Conservation (phyloP, 1,140 invertebrate species). For the Dolichoris vasculosae region DNA sequence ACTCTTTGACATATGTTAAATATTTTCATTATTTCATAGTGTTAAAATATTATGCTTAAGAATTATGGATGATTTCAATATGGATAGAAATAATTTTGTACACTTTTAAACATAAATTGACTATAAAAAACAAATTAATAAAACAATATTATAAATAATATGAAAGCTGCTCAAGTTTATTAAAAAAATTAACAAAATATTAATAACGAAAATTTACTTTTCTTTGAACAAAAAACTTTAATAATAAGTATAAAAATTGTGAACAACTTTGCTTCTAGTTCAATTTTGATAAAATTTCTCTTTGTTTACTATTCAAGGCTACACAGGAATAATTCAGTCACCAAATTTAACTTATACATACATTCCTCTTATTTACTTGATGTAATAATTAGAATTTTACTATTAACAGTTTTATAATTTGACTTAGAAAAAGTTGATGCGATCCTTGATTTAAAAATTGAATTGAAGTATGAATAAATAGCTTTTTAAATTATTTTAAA, state of each 20-base stretch:
- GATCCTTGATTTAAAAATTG: conserved; percentile 7
- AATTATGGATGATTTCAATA: too few species aligned
- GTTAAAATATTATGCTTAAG: too few species aligned
- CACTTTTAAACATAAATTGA: too few species aligned
- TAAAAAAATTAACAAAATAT: conserved; percentile 8
- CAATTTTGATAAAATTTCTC: not conserved
- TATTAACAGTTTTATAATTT: conserved; percentile 18
- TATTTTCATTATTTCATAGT: too few species aligned
- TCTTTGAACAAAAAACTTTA: too few species aligned
- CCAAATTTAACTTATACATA: conserved; percentile 37
- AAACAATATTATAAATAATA: too few species aligned
- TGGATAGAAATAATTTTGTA: too few species aligned
- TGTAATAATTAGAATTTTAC: conserved; percentile 11
- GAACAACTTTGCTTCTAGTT: not conserved
- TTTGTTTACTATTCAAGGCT: conserved; percentile 7
- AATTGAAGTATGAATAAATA: conserved; percentile 19
- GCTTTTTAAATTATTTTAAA: conserved; percentile 12
- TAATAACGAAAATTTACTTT: not conserved
- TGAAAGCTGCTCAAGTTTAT: too few species aligned
- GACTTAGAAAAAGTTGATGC: conserved; percentile 42
- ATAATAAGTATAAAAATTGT: too few species aligned
- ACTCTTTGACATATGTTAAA: too few species aligned
- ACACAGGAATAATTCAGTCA: not conserved
- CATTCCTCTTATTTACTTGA: conserved; percentile 19
- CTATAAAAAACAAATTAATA: too few species aligned